phyloP scores from a whole-genome alignment of 2,113 vertebrate genomes.

The Pao palembangensis region DNA sequence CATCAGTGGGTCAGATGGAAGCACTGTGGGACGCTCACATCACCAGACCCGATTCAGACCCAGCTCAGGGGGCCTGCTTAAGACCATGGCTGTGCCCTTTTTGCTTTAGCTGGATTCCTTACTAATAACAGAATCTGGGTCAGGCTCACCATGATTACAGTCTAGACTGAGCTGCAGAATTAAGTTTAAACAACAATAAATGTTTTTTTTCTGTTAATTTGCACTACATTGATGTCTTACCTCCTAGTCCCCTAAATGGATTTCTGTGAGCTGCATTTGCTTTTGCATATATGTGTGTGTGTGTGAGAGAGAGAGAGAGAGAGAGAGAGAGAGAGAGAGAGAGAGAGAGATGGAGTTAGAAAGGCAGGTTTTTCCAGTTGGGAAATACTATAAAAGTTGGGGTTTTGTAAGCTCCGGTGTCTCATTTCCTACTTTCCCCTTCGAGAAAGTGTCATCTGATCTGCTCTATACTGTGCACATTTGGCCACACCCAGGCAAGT shows the following conservation, averaged over 20 bases:
- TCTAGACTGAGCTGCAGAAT: constrained; percentile 20
- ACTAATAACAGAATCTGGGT: constrained; percentile 54
- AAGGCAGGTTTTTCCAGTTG: background rate
- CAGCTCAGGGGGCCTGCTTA: constrained; percentile 25
- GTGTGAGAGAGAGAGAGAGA: too few species aligned
- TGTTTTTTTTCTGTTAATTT: background rate
- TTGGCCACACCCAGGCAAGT: constrained; percentile 6
- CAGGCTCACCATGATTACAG: constrained; percentile 19
- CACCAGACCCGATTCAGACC: constrained; percentile 24
- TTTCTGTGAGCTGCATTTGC: too few species aligned
- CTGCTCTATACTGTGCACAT: constrained; percentile 25
- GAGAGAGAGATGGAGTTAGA: too few species aligned
- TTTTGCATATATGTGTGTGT: too few species aligned
- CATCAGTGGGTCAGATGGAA: too few species aligned
- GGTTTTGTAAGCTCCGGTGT: background rate
- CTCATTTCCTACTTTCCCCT: background rate
- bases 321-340: too few species aligned
- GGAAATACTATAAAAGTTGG: background rate
- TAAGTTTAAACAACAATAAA: constrained; percentile 11
- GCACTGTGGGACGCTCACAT: too few species aligned
- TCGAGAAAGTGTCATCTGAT: constrained; percentile 28
- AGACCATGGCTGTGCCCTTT: constrained; percentile 16
- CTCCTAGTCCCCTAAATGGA: too few species aligned
- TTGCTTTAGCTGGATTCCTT: constrained; percentile 41
- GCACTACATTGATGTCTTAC: too few species aligned